Evolutionary conservation across 1,140 invertebrate genomes (phyloP).

Genomic region (Lepidurus couesii): DNA sequence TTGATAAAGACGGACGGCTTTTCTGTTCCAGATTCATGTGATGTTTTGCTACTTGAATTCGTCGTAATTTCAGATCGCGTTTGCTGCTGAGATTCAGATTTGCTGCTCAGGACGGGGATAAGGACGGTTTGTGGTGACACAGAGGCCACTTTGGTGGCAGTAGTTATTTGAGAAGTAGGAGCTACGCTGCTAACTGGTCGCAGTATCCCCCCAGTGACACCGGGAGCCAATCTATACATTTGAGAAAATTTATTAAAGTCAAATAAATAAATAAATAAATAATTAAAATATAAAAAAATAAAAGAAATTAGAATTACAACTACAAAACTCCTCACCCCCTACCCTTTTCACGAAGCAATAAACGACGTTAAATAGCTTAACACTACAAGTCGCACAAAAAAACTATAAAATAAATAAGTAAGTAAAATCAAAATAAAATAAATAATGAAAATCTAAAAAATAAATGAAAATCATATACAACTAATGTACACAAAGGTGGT

Average conservation of each 20-base stretch:
- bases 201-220: not conserved
- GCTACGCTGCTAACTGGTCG: conserved; percentile 2
- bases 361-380: too few species aligned
- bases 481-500: too few species aligned
- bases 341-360: too few species aligned
- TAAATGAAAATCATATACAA: too few species aligned
- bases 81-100: not conserved
- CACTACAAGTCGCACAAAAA: not conserved
- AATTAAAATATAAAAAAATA: not conserved
- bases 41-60: not conserved
- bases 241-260: too few species aligned
- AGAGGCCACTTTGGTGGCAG: not conserved
- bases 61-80: not conserved
- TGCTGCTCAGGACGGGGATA: not conserved
- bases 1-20: conserved; percentile 48
- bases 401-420: not conserved
- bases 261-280: not conserved
- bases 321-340: too few species aligned
- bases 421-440: too few species aligned
- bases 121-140: not conserved
- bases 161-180: not conserved
- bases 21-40: not conserved
- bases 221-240: not conserved
- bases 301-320: not conserved
- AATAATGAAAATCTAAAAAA: too few species aligned